Percentiles rank a stretch among this genome's conserved stretches.
Conservation (phyloP, 2,113 vertebrate species). For the Carettochelys insculpta region DNA sequence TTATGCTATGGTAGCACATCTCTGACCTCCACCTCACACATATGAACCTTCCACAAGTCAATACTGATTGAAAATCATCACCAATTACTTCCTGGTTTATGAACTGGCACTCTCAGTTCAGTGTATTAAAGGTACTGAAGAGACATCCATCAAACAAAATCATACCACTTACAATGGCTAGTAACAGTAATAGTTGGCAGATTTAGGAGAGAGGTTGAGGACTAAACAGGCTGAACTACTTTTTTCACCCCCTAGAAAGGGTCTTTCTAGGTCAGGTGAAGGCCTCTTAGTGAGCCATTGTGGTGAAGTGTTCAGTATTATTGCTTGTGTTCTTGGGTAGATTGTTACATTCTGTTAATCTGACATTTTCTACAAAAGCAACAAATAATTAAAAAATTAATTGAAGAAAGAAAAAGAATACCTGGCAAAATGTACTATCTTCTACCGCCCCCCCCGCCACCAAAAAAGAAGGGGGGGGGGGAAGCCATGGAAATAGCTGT, state of each 20-base stretch:
- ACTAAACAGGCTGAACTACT: background rate
- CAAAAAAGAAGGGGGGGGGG: background rate
- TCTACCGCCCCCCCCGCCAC: background rate
- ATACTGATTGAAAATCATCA: background rate
- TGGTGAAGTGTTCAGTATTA: background rate
- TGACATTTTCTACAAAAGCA: background rate
- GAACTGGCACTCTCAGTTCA: background rate
- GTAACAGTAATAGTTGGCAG: background rate
- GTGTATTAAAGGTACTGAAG: background rate
- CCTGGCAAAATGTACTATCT: background rate
- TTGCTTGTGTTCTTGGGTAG: fast-evolving
- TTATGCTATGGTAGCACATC: background rate
- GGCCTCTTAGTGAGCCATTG: fast-evolving
- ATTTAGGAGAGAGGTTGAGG: background rate
- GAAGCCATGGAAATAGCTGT: background rate
- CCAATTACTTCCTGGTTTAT: background rate
- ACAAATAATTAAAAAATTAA: background rate
- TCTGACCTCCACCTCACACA: background rate
- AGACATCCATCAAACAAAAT: background rate
- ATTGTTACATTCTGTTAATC: background rate
- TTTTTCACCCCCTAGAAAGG: background rate
- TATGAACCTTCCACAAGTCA: background rate
- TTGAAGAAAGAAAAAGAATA: background rate
- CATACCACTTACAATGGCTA: background rate
- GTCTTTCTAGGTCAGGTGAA: background rate